Evolutionary conservation across 2,797 vertebrate genomes (phyloP).

Genomic region (Merluccius polli): DNA sequence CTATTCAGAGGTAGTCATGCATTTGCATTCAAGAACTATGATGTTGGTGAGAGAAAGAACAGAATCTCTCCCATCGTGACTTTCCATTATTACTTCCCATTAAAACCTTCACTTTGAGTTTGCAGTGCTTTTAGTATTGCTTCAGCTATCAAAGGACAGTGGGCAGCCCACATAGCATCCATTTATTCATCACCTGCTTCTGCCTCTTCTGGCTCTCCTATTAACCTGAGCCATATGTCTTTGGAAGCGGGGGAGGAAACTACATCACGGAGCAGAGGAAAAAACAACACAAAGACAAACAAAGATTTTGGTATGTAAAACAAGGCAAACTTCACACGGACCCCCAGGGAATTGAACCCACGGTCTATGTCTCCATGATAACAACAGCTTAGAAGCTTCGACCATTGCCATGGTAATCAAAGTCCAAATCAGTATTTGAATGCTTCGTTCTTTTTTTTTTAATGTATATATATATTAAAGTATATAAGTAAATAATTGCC

Average conservation of each 20-base stretch:
- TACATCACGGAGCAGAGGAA: too few relatives aligned
- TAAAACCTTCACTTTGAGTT: neutral
- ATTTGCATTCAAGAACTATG: neutral
- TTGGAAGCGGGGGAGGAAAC: neutral
- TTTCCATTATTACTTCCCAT: neutral
- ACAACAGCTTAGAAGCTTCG: too few relatives aligned
- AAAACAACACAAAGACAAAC: too few relatives aligned
- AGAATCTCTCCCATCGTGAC: neutral
- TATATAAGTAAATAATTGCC: too few relatives aligned
- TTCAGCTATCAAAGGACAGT: neutral
- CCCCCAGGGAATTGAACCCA: too few relatives aligned
- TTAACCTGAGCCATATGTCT: neutral
- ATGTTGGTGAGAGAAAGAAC: neutral
- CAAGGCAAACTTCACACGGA: too few relatives aligned
- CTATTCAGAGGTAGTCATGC: neutral
- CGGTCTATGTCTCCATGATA: too few relatives aligned
- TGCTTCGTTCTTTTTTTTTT: too few relatives aligned
- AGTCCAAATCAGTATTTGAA: too few relatives aligned
- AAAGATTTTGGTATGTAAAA: too few relatives aligned
- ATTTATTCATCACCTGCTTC: slow-evolving; percentile 1
- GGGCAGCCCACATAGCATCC: neutral
- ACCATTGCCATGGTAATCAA: too few relatives aligned
- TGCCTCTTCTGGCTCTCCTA: neutral
- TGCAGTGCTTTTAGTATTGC: neutral
- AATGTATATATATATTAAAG: too few relatives aligned